Evolutionary conservation across 2,888 invertebrate genomes (phyloP).

Genomic region (Strigamia transsilvanica): DNA sequence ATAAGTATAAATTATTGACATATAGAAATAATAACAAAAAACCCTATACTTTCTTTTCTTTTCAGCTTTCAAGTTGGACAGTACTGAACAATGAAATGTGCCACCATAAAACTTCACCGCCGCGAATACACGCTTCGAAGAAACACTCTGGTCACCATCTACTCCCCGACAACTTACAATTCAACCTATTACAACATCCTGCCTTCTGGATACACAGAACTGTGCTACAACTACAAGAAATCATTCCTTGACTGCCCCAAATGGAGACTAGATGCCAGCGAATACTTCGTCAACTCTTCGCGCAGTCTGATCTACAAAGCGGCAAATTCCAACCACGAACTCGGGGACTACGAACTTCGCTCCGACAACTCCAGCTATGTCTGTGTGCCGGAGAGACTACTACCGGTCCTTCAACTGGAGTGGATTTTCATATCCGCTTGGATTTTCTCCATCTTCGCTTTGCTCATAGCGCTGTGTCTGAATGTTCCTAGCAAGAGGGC

Average conservation of each 20-base stretch:
- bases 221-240: background rate
- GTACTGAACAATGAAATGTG: background rate
- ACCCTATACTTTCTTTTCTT: too few species aligned
- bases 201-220: background rate
- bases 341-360: background rate
- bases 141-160: background rate
- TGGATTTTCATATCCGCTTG: background rate
- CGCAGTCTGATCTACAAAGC: background rate
- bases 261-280: background rate
- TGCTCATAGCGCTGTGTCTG: background rate
- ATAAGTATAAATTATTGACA: too few species aligned
- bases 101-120: background rate
- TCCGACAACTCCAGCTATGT: background rate
- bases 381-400: background rate
- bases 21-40: too few species aligned
- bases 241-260: background rate
- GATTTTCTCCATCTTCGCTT: background rate
- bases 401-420: background rate
- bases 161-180: background rate
- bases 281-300: background rate
- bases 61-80: too few species aligned
- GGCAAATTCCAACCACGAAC: background rate
- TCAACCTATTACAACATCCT: background rate
- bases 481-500: background rate
- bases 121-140: background rate